Conservation (phyloP, 2,113 vertebrate genomes). For the Cinclus cinclus region DNA sequence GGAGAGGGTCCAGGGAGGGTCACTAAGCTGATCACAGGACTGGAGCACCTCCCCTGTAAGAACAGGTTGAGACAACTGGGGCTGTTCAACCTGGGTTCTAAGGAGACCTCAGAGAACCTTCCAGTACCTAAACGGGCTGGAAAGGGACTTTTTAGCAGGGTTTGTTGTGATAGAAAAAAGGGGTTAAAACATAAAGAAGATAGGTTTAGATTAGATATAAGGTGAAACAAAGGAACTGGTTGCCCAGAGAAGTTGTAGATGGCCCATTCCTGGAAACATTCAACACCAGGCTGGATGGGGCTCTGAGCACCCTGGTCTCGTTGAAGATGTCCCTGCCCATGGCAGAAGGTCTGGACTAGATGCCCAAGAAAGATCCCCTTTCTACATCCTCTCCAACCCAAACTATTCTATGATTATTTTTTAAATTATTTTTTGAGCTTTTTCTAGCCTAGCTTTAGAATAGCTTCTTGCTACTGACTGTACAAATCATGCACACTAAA, state of each 20-base stretch:
- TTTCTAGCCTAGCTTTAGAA: not conserved
- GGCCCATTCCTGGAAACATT: not conserved
- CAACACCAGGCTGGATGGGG: not conserved
- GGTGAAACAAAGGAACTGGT: not conserved
- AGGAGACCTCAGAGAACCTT: not conserved
- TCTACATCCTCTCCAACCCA: not conserved
- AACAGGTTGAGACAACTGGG: not conserved
- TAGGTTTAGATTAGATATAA: not conserved
- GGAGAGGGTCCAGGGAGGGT: not conserved
- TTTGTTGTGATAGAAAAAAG: not conserved
- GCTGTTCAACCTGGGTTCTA: not conserved
- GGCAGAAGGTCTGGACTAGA: not conserved
- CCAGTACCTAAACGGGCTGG: not conserved
- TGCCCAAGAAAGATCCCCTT: not conserved
- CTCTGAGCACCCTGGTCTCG: not conserved
- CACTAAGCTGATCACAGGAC: not conserved
- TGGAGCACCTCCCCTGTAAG: not conserved
- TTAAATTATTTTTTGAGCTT: not conserved
- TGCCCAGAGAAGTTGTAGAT: not conserved
- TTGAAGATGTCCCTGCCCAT: not conserved
- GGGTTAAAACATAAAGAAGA: not conserved
- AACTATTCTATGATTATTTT: not conserved
- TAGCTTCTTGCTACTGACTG: not conserved
- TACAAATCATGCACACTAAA: not conserved
- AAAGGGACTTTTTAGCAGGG: not conserved